A percentile compares a stretch with the other conserved stretches of the same genome.
These are phyloP conservation scores for Clytia hemisphaerica DNA, from an alignment of 30 jellyfish, hydroid and myxozoan species.

Conservation along the genomic window DNA sequence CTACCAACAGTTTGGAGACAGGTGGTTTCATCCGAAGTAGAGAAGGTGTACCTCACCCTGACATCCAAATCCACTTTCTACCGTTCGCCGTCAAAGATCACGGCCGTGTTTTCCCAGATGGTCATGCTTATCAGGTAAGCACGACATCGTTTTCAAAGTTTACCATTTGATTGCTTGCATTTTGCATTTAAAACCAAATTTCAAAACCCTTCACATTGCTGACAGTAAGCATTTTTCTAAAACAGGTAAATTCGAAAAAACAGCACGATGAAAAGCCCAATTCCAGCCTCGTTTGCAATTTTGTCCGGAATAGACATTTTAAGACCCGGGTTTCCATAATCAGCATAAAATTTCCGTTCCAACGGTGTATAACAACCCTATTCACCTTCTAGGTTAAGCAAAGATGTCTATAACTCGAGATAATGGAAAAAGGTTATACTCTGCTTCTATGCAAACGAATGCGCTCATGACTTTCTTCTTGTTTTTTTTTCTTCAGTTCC, in stretches of 20 bases:
- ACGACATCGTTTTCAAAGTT: neutral
- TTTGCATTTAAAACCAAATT: neutral
- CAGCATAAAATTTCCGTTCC: neutral
- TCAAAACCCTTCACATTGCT: too few relatives aligned
- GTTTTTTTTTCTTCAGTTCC: conserved; percentile 41
- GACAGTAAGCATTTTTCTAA: too few relatives aligned
- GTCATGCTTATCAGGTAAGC: conserved; percentile 84
- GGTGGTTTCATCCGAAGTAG: conserved; percentile 85
- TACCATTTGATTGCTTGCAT: neutral
- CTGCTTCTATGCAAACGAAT: neutral
- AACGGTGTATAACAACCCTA: neutral
- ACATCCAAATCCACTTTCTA: conserved; percentile 74
- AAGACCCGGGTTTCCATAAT: neutral
- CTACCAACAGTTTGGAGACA: conserved; percentile 75
- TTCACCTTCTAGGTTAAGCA: neutral
- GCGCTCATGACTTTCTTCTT: neutral
- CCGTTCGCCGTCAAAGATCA: conserved; percentile 91
- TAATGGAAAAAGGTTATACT: neutral
- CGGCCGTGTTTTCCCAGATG: conserved; percentile 74
- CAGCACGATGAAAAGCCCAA: neutral
- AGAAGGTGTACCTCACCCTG: conserved; percentile 78
- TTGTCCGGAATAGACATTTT: neutral
- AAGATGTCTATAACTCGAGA: neutral
- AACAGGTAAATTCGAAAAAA: neutral
- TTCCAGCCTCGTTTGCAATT: neutral